Percentiles rank a stretch among this genome's conserved stretches.
Evolutionary conservation across 2,888 invertebrate species (phyloP).

Genomic region (Andrena haemorrhoa): DNA sequence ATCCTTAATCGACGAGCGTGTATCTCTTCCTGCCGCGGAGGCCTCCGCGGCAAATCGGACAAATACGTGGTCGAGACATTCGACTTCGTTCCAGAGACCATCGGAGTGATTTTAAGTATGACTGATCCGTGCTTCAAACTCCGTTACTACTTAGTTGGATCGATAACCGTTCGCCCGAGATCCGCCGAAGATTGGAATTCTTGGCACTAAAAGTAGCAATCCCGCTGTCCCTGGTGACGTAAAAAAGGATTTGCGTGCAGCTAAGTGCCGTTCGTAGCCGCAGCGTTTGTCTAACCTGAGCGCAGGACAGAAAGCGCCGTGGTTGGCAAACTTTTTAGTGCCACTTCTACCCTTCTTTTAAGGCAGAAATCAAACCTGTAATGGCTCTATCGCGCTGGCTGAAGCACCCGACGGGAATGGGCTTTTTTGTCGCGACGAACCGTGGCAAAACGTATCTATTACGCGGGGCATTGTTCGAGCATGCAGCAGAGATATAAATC

Average conservation of each 20-base stretch:
- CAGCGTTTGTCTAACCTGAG: slow-evolving; percentile 43
- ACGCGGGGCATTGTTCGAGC: slow-evolving; percentile 18
- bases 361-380: slow-evolving; percentile 72
- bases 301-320: slow-evolving; percentile 63
- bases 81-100: not conserved
- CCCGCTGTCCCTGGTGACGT: slow-evolving; percentile 14
- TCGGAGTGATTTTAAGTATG: not conserved
- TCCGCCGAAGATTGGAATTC: not conserved
- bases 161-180: not conserved
- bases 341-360: slow-evolving; percentile 65
- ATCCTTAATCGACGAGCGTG: not conserved
- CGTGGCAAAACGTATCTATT: slow-evolving; percentile 39
- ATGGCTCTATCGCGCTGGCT: slow-evolving; percentile 64
- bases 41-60: not conserved
- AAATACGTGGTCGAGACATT: not conserved
- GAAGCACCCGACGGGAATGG: slow-evolving; percentile 21
- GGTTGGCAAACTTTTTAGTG: slow-evolving; percentile 68
- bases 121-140: not conserved
- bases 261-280: slow-evolving; percentile 27
- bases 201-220: slow-evolving; percentile 10
- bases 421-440: slow-evolving; percentile 25
- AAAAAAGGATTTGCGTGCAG: slow-evolving; percentile 47
- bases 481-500: slow-evolving; percentile 30
- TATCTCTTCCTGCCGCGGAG: not conserved
- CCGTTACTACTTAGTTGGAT: not conserved